Evolutionary conservation across 1,140 invertebrate genomes (phyloP).

Genomic region (Camponotus vicinus): DNA sequence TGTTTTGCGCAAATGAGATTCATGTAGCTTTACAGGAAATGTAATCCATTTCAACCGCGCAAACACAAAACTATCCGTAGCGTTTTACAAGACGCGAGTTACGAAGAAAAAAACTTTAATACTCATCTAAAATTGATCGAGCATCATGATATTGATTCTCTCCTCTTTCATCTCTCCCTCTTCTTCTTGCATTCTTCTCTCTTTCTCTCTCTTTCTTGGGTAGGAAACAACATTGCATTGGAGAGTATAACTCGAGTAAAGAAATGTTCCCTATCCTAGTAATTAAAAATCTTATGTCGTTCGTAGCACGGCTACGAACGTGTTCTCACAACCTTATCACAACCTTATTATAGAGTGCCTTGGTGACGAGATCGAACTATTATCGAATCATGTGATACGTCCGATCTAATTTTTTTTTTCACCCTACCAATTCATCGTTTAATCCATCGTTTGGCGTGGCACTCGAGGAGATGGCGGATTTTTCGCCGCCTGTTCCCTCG

Average conservation of each 20-base stretch:
- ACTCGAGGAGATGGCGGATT: slow-evolving; percentile 66
- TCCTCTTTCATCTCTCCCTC: background rate
- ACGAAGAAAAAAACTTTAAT: background rate
- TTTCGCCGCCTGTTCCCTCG: slow-evolving; percentile 60
- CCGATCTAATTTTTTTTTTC: background rate
- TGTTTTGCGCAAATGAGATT: slow-evolving; percentile 35
- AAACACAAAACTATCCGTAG: slow-evolving; percentile 27
- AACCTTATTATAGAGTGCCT: slow-evolving; percentile 85
- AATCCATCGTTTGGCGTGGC: slow-evolving; percentile 62
- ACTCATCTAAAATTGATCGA: background rate
- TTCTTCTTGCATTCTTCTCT: slow-evolving; percentile 28
- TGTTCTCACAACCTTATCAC: slow-evolving; percentile 86
- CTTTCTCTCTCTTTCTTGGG: slow-evolving; percentile 53
- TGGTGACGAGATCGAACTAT: slow-evolving; percentile 74
- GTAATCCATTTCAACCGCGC: slow-evolving; percentile 1
- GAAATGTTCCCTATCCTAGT: slow-evolving; percentile 70
- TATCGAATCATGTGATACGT: background rate
- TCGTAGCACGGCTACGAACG: slow-evolving; percentile 83
- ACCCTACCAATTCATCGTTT: slow-evolving; percentile 1
- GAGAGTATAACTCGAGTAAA: slow-evolving; percentile 70
- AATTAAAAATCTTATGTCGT: slow-evolving; percentile 80
- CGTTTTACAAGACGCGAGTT: slow-evolving; percentile 19
- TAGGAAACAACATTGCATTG: slow-evolving; percentile 58
- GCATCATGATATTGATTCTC: slow-evolving; percentile 19
- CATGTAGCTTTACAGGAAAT: background rate